Evolutionary conservation across 2,113 vertebrate genomes (phyloP), one percentile per base, ranked within the genome.

Genomic region (Cettia cetti): DNA sequence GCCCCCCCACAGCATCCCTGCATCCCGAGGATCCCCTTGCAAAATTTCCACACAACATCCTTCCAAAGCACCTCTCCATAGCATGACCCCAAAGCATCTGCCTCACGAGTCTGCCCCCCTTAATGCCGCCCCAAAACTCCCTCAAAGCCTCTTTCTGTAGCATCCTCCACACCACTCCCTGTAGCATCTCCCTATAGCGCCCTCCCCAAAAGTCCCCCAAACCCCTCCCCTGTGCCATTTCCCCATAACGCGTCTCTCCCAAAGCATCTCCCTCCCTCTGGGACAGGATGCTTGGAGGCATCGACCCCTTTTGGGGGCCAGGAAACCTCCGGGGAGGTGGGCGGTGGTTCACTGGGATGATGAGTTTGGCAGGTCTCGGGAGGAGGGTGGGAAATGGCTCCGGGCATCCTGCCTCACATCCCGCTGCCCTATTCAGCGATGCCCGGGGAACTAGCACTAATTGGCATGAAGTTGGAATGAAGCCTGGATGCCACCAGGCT

Each of bases 391-490:
- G 81, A 65, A 84, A 16, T 8, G 3, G 27, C 37, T 85, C 92
- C 1, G 90, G 95, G 95, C 92, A 65, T 37, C 69, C 60, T 94
- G 95, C 95, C 95, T 78, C 27, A 8, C 71, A 69, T 77, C 90
- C 90, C 90, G 7, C 92, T 82, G 87, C 70, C 87, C 83, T 56
- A 94, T 95, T 95, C 90, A 95, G 60, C 30, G 13, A 1, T 31
- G 53, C 82, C 90, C 19, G 15, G 86, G 72, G 80, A 90, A 56
- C 81, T 2, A 1, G 72, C 24, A 31, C 87, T 95, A 95, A 95
- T 95, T 95, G 95, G 92, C 90, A 89, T 7, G 12, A 52, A 82
- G 92, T 3, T 95, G 95, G 92, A 95, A 82, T 4, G 27, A 28
- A 54, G 95, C 94, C 92, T 68, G 77, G 23, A 66, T 61, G 42